Evolutionary conservation across 2,113 vertebrate genomes (phyloP), one percentile per base, ranked within the genome.

Genomic region (Poeciliopsis turrubarensis): DNA sequence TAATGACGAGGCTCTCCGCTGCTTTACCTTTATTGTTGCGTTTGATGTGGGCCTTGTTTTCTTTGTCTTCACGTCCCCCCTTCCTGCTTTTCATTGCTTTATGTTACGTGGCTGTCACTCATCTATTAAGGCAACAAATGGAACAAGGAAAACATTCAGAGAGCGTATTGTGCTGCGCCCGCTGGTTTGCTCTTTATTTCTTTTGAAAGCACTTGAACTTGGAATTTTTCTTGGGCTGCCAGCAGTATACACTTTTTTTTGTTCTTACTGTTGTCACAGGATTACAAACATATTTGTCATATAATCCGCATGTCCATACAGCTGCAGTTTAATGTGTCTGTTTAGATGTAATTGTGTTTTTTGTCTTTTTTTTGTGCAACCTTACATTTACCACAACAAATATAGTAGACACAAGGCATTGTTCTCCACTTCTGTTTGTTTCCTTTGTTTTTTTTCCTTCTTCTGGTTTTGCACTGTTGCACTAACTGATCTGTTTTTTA

Each of bases 31-130:
- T 92, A 94, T 91, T 90, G 93, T 87, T 78, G 83, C 79, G 95
- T 95, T 95, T 96, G 92, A 95, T 94, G 86, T 94, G 90, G 80
- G 81, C 86, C 86, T 93, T 91, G 86, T 94, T 92, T 87, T 88
- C 80, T 88, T 92, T 92, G 91, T 94, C 91, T 68, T 44, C 19
- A 22, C 30, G 6, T 17, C 34, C 72, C 87, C 89, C 92, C 89
- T 91, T 89, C 85, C 85, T 92, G 69, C 91, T 77, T 87, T 88
- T 88, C 89, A 85, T 80, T 86, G 83, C 76, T 87, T 90, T 89
- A 79, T 92, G 88, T 91, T 89, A 89, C 88, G 87, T 44, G 61
- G 94, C 95, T 95, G 86, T 89, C 89, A 89, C 70, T 90, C 89
- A 89, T 82, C 88, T 81, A 86, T 87, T 88, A 88, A 79, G 75